Evolutionary conservation across 2,113 vertebrate species (phyloP).

Genomic region (Brienomyrus brachyistius): DNA sequence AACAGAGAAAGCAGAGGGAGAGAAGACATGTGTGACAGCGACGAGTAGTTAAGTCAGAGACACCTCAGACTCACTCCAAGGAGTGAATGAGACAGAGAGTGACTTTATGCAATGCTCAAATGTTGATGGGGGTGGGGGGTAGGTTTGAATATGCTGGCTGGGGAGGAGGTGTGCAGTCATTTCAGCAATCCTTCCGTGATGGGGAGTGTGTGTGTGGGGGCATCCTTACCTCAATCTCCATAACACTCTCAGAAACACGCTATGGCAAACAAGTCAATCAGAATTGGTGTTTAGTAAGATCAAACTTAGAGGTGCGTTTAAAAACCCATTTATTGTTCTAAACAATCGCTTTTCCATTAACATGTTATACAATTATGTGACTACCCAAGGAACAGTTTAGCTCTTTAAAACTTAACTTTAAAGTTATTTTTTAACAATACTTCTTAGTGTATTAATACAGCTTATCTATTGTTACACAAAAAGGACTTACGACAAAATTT

Average conservation of each 20-base stretch:
- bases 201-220: slow-evolving; percentile 60
- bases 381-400: slow-evolving; percentile 84
- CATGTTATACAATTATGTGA: slow-evolving; percentile 84
- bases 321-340: slow-evolving; percentile 91
- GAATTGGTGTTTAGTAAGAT: slow-evolving; percentile 93
- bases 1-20: slow-evolving; percentile 55
- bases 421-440: slow-evolving; percentile 79
- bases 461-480: slow-evolving; percentile 82
- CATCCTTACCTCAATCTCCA: slow-evolving; percentile 97
- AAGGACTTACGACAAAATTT: slow-evolving; percentile 70
- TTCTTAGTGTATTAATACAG: slow-evolving; percentile 80
- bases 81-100: slow-evolving; percentile 82
- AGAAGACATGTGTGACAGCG: slow-evolving; percentile 78
- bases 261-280: slow-evolving; percentile 91
- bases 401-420: slow-evolving; percentile 69
- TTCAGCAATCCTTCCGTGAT: slow-evolving; percentile 74
- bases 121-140: slow-evolving; percentile 62
- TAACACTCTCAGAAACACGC: slow-evolving; percentile 91
- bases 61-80: slow-evolving; percentile 71
- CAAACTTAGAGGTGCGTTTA: slow-evolving; percentile 89
- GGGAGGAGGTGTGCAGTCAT: slow-evolving; percentile 60
- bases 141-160: slow-evolving; percentile 69
- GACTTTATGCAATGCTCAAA: slow-evolving; percentile 77
- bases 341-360: slow-evolving; percentile 78
- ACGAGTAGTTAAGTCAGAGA: slow-evolving; percentile 73